A percentile compares a stretch with the other conserved stretches of the same genome.
These are phyloP conservation scores for Epinotia demarniana DNA, from an alignment of 2,888 invertebrate genomes.

Conservation along the genomic window DNA sequence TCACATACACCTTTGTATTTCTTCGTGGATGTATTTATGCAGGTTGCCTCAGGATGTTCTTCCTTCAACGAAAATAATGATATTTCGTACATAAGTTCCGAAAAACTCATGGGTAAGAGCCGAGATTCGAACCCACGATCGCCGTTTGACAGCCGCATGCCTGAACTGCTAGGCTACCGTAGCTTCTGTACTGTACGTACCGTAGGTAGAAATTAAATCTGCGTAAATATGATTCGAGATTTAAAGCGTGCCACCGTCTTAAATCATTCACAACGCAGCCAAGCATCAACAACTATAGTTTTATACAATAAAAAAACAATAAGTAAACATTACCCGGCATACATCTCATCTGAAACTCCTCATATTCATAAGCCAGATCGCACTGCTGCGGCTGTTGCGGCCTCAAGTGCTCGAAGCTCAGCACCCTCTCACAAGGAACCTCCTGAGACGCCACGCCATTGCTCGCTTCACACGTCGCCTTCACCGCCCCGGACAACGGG, in stretches of 20 bases:
- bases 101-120: too few relatives aligned
- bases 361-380: slow-evolving; percentile 74
- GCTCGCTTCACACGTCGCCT: slow-evolving; percentile 73
- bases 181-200: too few relatives aligned
- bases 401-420: slow-evolving; percentile 72
- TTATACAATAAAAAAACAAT: too few relatives aligned
- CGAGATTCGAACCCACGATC: too few relatives aligned
- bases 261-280: background rate
- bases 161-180: too few relatives aligned
- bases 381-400: slow-evolving; percentile 75
- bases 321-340: slow-evolving; percentile 66
- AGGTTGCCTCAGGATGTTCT: too few relatives aligned
- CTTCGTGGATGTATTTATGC: too few relatives aligned
- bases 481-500: slow-evolving; percentile 65
- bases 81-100: too few relatives aligned
- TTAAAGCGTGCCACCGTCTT: background rate
- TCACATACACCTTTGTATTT: too few relatives aligned
- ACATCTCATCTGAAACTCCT: slow-evolving; percentile 78
- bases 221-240: background rate
- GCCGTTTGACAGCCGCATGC: too few relatives aligned
- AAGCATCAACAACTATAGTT: background rate
- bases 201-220: background rate
- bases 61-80: too few relatives aligned
- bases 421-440: slow-evolving; percentile 65
- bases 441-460: slow-evolving; percentile 76